Evolutionary conservation across 2,113 vertebrate species (phyloP).

Genomic region (Australoheros scitulus): DNA sequence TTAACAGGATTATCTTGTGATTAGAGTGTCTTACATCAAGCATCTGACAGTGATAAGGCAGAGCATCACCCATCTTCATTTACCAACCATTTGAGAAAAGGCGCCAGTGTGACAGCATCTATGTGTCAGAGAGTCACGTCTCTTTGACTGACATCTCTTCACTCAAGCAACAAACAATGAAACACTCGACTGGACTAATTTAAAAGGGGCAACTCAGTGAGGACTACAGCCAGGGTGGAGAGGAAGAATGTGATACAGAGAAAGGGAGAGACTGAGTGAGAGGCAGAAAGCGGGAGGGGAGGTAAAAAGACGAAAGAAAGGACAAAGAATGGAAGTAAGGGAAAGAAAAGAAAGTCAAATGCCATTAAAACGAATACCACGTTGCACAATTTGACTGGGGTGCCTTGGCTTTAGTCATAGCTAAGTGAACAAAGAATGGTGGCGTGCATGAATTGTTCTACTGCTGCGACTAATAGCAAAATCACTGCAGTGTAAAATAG

Average conservation of each 20-base stretch:
- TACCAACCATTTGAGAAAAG: constrained; percentile 16
- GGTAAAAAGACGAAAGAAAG: not conserved
- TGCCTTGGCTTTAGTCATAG: constrained; percentile 80
- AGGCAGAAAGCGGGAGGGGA: not conserved
- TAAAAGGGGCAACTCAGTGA: constrained; percentile 43
- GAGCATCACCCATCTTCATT: constrained; percentile 39
- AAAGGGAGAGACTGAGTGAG: not conserved
- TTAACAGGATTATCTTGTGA: constrained; percentile 26
- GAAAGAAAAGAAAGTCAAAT: constrained; percentile 51
- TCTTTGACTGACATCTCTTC: constrained; percentile 67
- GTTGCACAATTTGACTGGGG: constrained; percentile 62
- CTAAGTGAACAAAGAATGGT: constrained; percentile 79
- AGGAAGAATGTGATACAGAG: constrained; percentile 19
- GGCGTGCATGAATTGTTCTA: constrained; percentile 75
- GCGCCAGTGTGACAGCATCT: constrained; percentile 4
- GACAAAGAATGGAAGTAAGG: constrained; percentile 13
- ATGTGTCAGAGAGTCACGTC: constrained; percentile 16
- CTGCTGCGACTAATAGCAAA: constrained; percentile 81
- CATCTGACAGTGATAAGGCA: constrained; percentile 41
- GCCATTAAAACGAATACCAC: constrained; percentile 75
- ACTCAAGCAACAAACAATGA: constrained; percentile 67
- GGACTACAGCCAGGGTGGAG: constrained; percentile 46
- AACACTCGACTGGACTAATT: constrained; percentile 69
- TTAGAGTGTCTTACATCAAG: constrained; percentile 31
- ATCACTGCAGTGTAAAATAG: constrained; percentile 85